These are phyloP conservation scores for Eupithecia centaureata DNA, from an alignment of 2,888 invertebrate species.

Conservation along the genomic window DNA sequence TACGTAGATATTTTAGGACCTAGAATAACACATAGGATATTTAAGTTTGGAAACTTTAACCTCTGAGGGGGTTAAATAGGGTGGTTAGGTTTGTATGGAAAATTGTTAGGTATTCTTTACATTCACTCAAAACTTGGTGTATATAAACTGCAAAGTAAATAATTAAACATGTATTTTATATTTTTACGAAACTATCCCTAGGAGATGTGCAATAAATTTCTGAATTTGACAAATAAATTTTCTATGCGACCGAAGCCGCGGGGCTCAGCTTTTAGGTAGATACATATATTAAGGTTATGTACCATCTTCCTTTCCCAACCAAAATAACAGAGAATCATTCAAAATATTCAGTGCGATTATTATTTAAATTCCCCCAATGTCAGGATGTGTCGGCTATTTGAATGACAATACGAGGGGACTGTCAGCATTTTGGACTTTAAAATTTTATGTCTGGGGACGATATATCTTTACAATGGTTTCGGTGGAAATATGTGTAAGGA, in stretches of 20 bases:
- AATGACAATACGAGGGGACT: slow-evolving; percentile 68
- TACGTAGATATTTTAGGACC: too few relatives aligned
- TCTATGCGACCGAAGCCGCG: neutral
- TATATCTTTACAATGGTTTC: slow-evolving; percentile 36
- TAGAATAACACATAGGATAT: too few relatives aligned
- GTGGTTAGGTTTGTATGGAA: too few relatives aligned
- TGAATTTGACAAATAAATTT: too few relatives aligned
- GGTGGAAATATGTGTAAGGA: slow-evolving; percentile 18
- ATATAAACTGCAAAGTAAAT: too few relatives aligned
- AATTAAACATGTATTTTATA: too few relatives aligned
- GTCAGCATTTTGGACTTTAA: slow-evolving; percentile 36
- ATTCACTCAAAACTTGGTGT: too few relatives aligned
- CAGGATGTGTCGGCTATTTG: slow-evolving; percentile 67
- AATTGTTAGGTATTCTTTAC: too few relatives aligned
- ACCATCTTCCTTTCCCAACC: neutral
- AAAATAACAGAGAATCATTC: slow-evolving; percentile 33
- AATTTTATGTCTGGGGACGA: slow-evolving; percentile 34
- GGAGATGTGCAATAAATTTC: too few relatives aligned
- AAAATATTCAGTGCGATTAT: slow-evolving; percentile 56
- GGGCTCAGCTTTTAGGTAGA: neutral
- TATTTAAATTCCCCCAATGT: slow-evolving; percentile 69
- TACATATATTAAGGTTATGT: neutral
- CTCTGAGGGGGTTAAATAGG: too few relatives aligned
- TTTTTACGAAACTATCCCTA: too few relatives aligned
- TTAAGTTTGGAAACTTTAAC: too few relatives aligned